Evolutionary conservation across 2,797 vertebrate species (phyloP), one percentile per base, ranked within the genome.

Genomic region (Podarcis siculus): DNA sequence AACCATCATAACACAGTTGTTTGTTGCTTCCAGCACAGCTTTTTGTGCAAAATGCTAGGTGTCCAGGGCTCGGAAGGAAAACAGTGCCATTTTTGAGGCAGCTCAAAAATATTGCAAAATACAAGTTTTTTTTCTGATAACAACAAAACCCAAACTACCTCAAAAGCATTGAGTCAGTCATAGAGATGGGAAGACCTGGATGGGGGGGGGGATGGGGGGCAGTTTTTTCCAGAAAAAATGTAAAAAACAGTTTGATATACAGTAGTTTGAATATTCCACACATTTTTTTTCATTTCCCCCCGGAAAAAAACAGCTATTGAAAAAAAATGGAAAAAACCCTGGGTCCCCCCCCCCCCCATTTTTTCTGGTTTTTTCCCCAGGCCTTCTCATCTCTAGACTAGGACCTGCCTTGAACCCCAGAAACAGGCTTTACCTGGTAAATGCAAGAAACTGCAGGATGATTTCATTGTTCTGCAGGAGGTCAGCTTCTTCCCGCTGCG

Each of bases 401-500:
- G 15, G 49, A 15, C 49, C 49, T 55, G 49, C 15, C 49, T 55
- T 55, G 49, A 55, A 55, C 49, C 49, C 4, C 61, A 7, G 19
- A 23, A 64, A 64, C 61, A 64, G 27, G 8, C 4, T 82, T 93
- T 93, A 99, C 99, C 98, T 99, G 94, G 97, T 97, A 72, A 99
- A 98, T 5, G 98, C 98, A 45, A 99, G 97, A 85, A 99, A 98
- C 94, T 99, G 98, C 85, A 99, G 96, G 89, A 98, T 95, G 21
- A 99, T 96, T 87, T 98, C 98, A 1, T 98, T 98, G 95, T 97
- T 96, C 80, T 97, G 98, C 4, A 99, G 97, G 89, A 89, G 90
- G 91, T 99, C 99, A 0, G 94, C 92, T n/a, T 98, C 98, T 90
- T 99, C 99, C 91, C 96, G 95, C 78, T 92, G 96, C 0, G 94